Conservation (phyloP, 2,888 invertebrate species). For the Drosophila niveifrons region DNA sequence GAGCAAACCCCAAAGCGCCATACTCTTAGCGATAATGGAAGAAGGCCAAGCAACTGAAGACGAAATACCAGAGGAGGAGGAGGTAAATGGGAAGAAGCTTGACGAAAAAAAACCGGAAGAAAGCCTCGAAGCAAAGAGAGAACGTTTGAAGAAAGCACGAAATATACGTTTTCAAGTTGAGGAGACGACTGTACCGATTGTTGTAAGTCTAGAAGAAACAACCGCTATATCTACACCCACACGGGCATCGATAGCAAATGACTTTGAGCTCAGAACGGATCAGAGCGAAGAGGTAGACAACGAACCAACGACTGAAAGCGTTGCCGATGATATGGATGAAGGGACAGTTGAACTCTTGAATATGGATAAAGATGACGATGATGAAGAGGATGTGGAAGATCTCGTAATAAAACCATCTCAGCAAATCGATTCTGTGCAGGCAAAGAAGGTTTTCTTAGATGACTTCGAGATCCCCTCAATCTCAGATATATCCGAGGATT, state of each 20-base stretch:
- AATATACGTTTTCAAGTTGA: background rate
- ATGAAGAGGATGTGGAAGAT: background rate
- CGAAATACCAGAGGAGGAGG: background rate
- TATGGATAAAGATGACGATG: background rate
- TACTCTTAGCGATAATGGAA: background rate
- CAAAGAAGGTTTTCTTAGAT: background rate
- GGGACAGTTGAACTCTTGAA: background rate
- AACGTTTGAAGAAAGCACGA: background rate
- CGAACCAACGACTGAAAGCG: background rate
- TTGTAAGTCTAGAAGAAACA: background rate
- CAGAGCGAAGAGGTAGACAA: background rate
- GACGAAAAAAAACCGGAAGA: background rate
- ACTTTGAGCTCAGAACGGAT: background rate
- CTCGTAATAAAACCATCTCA: background rate
- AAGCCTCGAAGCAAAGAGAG: background rate
- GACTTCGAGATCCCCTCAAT: background rate
- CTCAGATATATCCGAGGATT: background rate
- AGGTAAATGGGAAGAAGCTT: background rate
- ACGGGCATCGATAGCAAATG: background rate
- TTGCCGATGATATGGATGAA: background rate
- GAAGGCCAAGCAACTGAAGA: background rate
- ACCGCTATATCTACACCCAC: background rate
- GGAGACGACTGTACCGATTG: background rate
- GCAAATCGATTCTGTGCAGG: background rate
- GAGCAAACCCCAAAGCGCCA: background rate